Percentiles rank a stretch among this genome's conserved stretches.
These are phyloP conservation scores for Macquaria ambigua DNA, from an alignment of 2,113 vertebrate species.

Conservation along the genomic window DNA sequence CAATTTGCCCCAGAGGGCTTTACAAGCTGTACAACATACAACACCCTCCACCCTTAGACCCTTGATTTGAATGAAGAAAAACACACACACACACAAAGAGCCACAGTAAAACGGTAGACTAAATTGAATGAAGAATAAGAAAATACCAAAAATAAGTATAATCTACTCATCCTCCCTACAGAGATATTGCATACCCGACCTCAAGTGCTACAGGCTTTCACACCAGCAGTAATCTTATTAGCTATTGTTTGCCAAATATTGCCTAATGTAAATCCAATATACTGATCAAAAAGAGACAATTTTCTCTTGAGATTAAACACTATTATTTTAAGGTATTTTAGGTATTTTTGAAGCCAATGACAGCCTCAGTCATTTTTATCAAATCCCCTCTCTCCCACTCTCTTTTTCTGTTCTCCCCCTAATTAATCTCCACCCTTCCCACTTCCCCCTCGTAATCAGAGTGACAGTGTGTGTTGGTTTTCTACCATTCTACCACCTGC, in stretches of 20 bases:
- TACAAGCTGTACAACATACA: background rate
- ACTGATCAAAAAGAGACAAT: background rate
- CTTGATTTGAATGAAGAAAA: background rate
- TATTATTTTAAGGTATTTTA: background rate
- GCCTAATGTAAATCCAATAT: background rate
- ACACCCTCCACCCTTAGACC: background rate
- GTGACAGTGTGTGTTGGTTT: constrained; percentile 49
- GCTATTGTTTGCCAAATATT: background rate
- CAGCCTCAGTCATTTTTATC: no score
- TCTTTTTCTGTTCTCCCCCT: background rate
- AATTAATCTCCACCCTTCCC: background rate
- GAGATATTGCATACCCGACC: background rate
- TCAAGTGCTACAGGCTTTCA: background rate
- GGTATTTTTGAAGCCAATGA: no score
- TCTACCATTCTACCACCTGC: constrained; percentile 59
- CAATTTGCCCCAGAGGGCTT: background rate
- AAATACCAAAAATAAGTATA: background rate
- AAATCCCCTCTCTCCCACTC: background rate
- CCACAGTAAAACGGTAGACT: no score
- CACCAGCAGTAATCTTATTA: background rate
- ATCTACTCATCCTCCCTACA: background rate
- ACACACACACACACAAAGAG: no score
- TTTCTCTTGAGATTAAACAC: background rate
- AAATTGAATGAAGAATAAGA: background rate
- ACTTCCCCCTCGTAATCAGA: constrained; percentile 30